phyloP scores from a whole-genome alignment of 1,140 invertebrate genomes.

The Archegozetes longisetosus region DNA sequence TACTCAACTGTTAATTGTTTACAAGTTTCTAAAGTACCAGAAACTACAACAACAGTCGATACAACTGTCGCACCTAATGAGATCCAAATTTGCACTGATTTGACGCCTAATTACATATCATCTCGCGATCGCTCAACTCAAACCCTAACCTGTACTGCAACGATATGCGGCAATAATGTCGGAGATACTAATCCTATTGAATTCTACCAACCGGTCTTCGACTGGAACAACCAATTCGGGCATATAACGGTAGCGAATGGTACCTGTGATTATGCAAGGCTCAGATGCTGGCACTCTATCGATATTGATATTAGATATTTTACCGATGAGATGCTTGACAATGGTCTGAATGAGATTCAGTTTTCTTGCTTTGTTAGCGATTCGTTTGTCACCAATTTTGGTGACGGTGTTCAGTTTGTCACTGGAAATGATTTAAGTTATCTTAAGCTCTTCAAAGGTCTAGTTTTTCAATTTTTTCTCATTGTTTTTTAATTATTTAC shows the following conservation, averaged over 20 bases:
- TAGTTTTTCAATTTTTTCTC: too few species aligned
- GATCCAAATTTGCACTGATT: not conserved
- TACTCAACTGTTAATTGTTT: too few species aligned
- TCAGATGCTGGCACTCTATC: not conserved
- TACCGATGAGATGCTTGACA: not conserved
- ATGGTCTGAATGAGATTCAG: not conserved
- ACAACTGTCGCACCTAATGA: too few species aligned
- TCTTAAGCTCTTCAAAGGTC: not conserved
- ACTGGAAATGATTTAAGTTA: not conserved
- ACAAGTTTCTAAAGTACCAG: too few species aligned
- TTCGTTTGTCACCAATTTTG: not conserved
- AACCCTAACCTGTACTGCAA: not conserved
- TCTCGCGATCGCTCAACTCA: not conserved
- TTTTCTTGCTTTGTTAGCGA: not conserved
- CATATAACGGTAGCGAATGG: not conserved
- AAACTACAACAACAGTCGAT: too few species aligned
- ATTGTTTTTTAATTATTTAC: too few species aligned
- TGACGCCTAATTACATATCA: not conserved
- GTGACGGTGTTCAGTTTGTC: not conserved
- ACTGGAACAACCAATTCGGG: not conserved
- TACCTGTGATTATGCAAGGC: not conserved
- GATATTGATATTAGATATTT: not conserved
- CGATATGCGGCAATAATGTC: not conserved
- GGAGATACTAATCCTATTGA: not conserved
- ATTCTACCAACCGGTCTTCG: not conserved